Evolutionary conservation across 2,797 vertebrate species (phyloP).

Genomic region (Rhadinocentrus ornatus): DNA sequence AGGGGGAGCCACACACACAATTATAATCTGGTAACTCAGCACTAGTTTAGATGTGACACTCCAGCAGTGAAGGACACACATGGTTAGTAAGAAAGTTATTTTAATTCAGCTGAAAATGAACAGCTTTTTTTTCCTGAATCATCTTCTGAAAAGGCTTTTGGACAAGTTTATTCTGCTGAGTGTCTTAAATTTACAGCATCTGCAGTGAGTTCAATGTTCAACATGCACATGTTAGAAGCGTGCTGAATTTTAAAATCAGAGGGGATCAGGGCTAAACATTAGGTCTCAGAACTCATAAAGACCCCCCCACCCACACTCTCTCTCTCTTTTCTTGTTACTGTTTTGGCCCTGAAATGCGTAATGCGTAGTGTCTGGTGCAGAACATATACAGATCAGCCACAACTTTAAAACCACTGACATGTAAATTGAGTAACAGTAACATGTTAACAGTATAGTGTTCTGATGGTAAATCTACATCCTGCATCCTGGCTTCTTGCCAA

Average conservation of each 20-base stretch:
- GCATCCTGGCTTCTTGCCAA: background rate
- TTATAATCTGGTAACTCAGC: constrained; percentile 4
- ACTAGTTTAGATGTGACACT: background rate
- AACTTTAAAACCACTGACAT: background rate
- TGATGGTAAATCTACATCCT: background rate
- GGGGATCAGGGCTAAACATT: background rate
- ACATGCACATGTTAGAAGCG: background rate
- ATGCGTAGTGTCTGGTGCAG: background rate
- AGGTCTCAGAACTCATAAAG: background rate
- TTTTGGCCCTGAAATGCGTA: background rate
- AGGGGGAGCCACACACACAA: constrained; percentile 46
- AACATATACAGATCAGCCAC: background rate
- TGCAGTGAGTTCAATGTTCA: background rate
- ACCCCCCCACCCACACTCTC: background rate
- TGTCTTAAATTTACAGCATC: background rate
- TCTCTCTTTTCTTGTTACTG: background rate
- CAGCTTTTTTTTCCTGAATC: background rate
- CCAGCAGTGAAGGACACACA: background rate
- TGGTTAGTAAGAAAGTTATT: background rate
- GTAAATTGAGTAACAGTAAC: background rate
- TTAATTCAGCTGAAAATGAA: constrained; percentile 1
- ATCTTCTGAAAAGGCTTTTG: background rate
- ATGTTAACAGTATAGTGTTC: background rate
- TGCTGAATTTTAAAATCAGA: background rate
- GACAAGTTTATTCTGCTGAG: background rate